phyloP scores from a whole-genome alignment of 2,888 invertebrate species.

The Parnassius smintheus region DNA sequence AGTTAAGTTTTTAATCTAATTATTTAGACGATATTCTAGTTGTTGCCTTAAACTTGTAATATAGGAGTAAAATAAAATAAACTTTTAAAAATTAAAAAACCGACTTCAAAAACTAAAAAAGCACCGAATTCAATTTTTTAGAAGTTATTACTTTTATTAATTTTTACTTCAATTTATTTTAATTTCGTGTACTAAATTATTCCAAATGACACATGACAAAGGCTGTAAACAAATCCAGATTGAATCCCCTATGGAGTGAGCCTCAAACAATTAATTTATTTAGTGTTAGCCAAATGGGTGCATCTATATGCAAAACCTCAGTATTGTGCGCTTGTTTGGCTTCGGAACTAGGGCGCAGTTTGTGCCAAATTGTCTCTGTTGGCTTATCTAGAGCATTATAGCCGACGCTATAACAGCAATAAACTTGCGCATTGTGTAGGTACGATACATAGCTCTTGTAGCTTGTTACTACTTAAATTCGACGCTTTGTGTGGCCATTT shows the following conservation, averaged over 20 bases:
- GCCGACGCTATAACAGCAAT: slow-evolving; percentile 64
- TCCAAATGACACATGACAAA: slow-evolving; percentile 4
- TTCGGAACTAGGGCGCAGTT: slow-evolving; percentile 69
- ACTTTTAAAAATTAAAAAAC: too few relatives aligned
- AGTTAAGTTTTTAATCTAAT: too few relatives aligned
- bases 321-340: slow-evolving; percentile 68
- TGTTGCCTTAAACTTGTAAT: too few relatives aligned
- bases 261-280: slow-evolving; percentile 74
- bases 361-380: slow-evolving; percentile 79
- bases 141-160: too few relatives aligned
- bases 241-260: slow-evolving; percentile 60
- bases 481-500: slow-evolving; percentile 35
- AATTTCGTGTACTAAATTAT: slow-evolving; percentile 14
- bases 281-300: slow-evolving; percentile 74
- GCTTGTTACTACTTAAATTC: slow-evolving; percentile 55
- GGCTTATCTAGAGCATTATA: slow-evolving; percentile 78
- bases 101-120: too few relatives aligned
- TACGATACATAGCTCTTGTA: slow-evolving; percentile 60
- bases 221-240: slow-evolving; percentile 29
- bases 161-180: too few relatives aligned
- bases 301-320: slow-evolving; percentile 78
- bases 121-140: too few relatives aligned
- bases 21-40: too few relatives aligned
- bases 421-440: slow-evolving; percentile 63
- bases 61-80: too few relatives aligned